phyloP scores from a whole-genome alignment of 2,113 vertebrate genomes.

The Danio rerio region DNA sequence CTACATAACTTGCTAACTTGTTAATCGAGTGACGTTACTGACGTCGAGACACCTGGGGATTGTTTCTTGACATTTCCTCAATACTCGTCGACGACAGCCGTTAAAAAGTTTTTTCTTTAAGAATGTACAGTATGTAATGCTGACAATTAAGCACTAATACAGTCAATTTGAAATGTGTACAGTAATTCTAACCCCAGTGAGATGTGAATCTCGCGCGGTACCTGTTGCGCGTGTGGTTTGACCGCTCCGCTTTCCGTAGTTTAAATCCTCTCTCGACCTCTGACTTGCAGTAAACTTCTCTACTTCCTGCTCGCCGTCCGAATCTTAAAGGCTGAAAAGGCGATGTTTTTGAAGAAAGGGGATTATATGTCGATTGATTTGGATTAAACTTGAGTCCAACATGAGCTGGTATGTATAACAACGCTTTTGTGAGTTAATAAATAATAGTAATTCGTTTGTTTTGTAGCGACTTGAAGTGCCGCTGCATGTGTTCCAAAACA shows the following conservation, averaged over 20 bases:
- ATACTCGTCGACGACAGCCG: neutral
- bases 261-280: slow-evolving; percentile 37
- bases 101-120: neutral
- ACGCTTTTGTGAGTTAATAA: neutral
- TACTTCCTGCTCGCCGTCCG: slow-evolving; percentile 60
- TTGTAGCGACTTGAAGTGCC: neutral
- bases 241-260: slow-evolving; percentile 57
- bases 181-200: neutral
- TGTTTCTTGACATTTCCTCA: neutral
- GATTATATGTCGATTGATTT: slow-evolving; percentile 61
- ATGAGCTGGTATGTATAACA: slow-evolving; percentile 80
- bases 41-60: neutral
- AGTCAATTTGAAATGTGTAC: neutral
- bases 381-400: slow-evolving; percentile 65
- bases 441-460: neutral
- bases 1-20: neutral
- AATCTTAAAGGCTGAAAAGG: slow-evolving; percentile 49
- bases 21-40: neutral
- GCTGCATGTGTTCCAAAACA: neutral
- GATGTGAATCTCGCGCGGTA: neutral
- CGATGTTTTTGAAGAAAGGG: slow-evolving; percentile 63
- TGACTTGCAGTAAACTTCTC: slow-evolving; percentile 41
- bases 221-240: slow-evolving; percentile 55
- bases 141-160: neutral
- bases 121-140: neutral